Evolutionary conservation across 2,113 vertebrate species (phyloP).

Genomic region (Vulpes vulpes): DNA sequence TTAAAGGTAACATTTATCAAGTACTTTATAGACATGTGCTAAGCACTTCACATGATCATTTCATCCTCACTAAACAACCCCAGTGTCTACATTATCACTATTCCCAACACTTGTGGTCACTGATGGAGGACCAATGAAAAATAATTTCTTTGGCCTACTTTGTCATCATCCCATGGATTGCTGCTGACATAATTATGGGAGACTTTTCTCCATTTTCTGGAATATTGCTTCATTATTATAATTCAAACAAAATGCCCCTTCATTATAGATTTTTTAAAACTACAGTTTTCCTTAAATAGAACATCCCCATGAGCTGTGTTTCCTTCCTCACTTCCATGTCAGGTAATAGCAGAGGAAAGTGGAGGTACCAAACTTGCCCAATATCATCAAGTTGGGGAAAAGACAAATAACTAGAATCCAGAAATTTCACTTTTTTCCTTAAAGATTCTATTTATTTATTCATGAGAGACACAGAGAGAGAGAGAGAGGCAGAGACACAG

Average conservation of each 20-base stretch:
- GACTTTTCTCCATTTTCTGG: slow-evolving; percentile 46
- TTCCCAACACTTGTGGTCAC: neutral
- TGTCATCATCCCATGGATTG: neutral
- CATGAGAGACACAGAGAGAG: too few relatives aligned
- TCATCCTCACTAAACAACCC: neutral
- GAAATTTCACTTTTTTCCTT: neutral
- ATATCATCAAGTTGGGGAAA: neutral
- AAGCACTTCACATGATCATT: neutral
- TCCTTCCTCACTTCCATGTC: neutral
- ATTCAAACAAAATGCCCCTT: slow-evolving; percentile 53
- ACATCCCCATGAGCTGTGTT: neutral
- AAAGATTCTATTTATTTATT: too few relatives aligned
- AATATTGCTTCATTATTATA: slow-evolving; percentile 19
- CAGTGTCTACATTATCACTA: neutral
- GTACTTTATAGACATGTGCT: neutral
- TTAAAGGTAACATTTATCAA: neutral
- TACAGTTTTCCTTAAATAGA: slow-evolving; percentile 39
- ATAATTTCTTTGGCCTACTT: slow-evolving; percentile 38
- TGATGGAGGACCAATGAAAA: slow-evolving; percentile 45
- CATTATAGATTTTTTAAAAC: neutral
- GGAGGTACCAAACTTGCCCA: neutral
- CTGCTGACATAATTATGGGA: neutral
- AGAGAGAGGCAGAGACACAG: too few relatives aligned
- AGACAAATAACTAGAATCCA: slow-evolving; percentile 10
- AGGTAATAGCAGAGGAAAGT: neutral